Conservation (phyloP, 2,888 invertebrate genomes). For the Chrysolina americana region DNA sequence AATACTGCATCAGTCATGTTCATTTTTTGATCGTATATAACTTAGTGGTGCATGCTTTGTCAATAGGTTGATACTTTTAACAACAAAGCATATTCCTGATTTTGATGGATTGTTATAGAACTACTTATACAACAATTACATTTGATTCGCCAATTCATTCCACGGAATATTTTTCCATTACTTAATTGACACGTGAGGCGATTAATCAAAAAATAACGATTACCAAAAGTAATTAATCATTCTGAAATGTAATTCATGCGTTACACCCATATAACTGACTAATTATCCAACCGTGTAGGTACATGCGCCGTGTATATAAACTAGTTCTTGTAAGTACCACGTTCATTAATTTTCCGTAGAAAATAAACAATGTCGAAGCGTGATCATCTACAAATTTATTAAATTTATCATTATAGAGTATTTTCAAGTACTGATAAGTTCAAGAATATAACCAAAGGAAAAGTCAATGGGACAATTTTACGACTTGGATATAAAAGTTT, state of each 20-base stretch:
- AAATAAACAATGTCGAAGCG: not conserved
- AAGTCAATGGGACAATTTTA: too few species aligned
- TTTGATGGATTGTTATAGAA: too few species aligned
- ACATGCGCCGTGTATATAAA: constrained; percentile 9
- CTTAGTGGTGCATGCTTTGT: too few species aligned
- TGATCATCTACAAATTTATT: not conserved
- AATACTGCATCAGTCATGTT: too few species aligned
- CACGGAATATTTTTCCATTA: not conserved
- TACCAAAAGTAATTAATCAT: constrained; percentile 3
- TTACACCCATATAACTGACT: constrained; percentile 9
- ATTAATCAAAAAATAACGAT: constrained; percentile 3
- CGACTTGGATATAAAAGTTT: too few species aligned
- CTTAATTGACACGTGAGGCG: not conserved
- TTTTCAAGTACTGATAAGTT: not conserved
- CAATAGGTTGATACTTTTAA: too few species aligned
- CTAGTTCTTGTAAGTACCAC: constrained; percentile 11
- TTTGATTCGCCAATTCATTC: too few species aligned
- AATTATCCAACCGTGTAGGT: constrained; percentile 11
- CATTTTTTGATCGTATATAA: too few species aligned
- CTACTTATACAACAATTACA: too few species aligned
- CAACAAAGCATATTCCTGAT: too few species aligned
- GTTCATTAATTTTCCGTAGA: not conserved
- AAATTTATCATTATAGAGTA: not conserved
- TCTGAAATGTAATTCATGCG: not conserved
- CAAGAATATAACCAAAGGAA: too few species aligned